phyloP scores from a whole-genome alignment of 2,797 vertebrate species.

The Telmatherina bonti region DNA sequence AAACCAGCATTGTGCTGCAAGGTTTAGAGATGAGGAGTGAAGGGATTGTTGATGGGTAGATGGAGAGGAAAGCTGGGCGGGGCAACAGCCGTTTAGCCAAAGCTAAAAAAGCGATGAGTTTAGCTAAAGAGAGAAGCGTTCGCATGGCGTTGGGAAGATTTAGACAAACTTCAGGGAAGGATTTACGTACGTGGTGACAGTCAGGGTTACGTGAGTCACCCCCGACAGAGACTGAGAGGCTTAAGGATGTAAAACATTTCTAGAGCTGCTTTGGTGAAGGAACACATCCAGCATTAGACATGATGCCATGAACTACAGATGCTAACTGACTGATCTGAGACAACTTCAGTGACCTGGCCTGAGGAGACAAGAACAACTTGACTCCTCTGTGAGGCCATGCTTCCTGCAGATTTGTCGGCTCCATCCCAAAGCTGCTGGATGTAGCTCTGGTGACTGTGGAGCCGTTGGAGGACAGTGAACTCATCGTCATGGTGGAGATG shows the following conservation, averaged over 20 bases:
- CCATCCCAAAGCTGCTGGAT: no score
- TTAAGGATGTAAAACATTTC: constrained; percentile 32
- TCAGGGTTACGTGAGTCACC: constrained; percentile 41
- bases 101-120: constrained; percentile 44
- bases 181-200: constrained; percentile 45
- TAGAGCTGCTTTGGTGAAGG: constrained; percentile 23
- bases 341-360: no score
- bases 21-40: constrained; percentile 60
- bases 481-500: no score
- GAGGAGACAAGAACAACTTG: no score
- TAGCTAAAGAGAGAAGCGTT: constrained; percentile 18
- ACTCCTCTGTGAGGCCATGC: no score
- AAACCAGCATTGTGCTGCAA: constrained; percentile 61
- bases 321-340: no score
- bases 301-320: no score
- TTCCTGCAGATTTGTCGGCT: no score
- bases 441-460: no score
- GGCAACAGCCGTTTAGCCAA: constrained; percentile 40
- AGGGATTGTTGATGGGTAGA: constrained; percentile 61
- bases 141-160: constrained; percentile 22
- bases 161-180: constrained; percentile 23
- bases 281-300: no score
- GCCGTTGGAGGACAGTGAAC: no score
- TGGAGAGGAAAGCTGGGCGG: constrained; percentile 16
- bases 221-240: constrained; percentile 32